Evolutionary conservation across 2,797 vertebrate genomes (phyloP), one percentile per base, ranked within the genome.

Genomic region (Microchirus variegatus): DNA sequence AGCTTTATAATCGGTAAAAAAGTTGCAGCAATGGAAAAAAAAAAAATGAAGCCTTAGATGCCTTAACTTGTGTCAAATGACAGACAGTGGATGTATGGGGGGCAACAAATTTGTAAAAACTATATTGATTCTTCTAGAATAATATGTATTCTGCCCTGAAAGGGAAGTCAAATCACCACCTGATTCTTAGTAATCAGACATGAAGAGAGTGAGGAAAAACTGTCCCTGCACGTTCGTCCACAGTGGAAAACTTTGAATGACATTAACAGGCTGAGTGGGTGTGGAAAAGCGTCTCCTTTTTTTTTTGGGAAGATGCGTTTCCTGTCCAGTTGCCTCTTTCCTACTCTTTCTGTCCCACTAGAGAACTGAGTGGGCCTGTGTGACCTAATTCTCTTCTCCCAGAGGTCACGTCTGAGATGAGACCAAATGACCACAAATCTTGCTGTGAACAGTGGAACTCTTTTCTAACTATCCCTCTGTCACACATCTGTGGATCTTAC

Each of bases 361-460:
- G 62, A 72, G n/a, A 26, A 17, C 52, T 68, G 38, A 54, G 22
- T 53, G 58, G 53, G 40, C 40, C 17, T 10, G 13, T 52, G 31
- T 70, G 79, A 81, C 71, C 76, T 50, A 66, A 55, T 72, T 82
- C 59, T 55, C 48, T 10, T 40, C 55, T 67, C 56, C 53, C 56
- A 60, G 31, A 55, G 49, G 66, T 1, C 35, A 22, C 7, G 3
- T 51, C 53, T 53, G 44, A 36, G 16, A 46, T 13, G 35, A 44
- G 19, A 54, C 35, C 58, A 50, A 45, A 40, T 26, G 31, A 31
- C 31, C 31, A 31, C 31, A 6, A 22, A 12, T 15, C 48, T 66
- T 66, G 26, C 53, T 62, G 43, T 49, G 17, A 51, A 44, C 46
- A 45, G 42, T 16, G 38, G 13, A 59, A 17, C 59, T 51, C 22